Evolutionary conservation across 2,113 vertebrate species (phyloP).

Genomic region (Limanda limanda): DNA sequence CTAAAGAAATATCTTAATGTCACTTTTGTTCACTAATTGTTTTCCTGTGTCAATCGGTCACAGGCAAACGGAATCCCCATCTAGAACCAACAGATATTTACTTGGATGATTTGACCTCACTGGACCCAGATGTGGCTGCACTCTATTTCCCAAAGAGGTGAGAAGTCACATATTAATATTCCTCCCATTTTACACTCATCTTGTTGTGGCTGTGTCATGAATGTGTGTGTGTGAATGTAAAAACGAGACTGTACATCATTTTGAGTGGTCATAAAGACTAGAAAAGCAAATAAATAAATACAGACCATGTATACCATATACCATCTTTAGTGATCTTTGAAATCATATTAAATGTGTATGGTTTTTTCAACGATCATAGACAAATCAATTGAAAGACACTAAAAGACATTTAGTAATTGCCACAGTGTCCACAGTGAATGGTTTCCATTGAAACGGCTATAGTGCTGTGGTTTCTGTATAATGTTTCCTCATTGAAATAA

Average conservation of each 20-base stretch:
- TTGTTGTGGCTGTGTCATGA: no score
- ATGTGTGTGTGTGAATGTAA: no score
- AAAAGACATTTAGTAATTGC: not conserved
- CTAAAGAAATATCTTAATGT: not conserved
- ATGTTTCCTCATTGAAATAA: not conserved
- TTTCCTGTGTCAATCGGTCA: conserved; percentile 2
- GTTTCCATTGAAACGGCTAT: not conserved
- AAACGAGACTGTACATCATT: no score
- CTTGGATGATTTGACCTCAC: conserved; percentile 84
- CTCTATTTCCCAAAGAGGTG: conserved; percentile 90
- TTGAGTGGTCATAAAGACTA: no score
- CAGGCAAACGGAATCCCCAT: conserved; percentile 83
- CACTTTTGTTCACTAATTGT: not conserved
- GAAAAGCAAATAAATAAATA: no score
- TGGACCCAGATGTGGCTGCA: conserved; percentile 84
- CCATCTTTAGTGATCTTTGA: not conserved
- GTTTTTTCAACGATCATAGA: no score
- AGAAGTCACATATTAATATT: not conserved
- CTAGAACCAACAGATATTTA: conserved; percentile 87
- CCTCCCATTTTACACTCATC: not conserved
- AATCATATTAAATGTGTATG: not conserved
- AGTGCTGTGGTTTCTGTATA: not conserved
- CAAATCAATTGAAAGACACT: not conserved
- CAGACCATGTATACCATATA: no score
- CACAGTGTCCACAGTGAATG: no score